Evolutionary conservation across 2,888 invertebrate species (phyloP).

Genomic region (Hermaeophaga mercurialis): DNA sequence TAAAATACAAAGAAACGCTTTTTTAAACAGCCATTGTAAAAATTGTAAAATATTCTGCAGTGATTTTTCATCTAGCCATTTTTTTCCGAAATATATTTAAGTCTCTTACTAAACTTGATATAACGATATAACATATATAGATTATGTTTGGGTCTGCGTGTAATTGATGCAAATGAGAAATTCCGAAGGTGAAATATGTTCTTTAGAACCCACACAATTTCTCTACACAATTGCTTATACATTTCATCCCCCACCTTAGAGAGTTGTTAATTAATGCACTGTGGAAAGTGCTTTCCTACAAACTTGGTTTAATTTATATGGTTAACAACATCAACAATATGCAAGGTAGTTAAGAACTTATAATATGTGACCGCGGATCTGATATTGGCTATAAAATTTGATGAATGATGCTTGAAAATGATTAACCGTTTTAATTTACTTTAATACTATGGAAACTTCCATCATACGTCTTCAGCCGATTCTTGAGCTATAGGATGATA

Average conservation of each 20-base stretch:
- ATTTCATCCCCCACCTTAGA: slow-evolving; percentile 42
- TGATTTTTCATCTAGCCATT: too few species aligned
- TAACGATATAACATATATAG: too few species aligned
- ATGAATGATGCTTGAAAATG: slow-evolving; percentile 5
- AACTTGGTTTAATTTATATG: slow-evolving; percentile 43
- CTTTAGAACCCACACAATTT: slow-evolving; percentile 23
- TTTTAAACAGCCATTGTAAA: too few species aligned
- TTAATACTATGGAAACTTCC: slow-evolving; percentile 3
- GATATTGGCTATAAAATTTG: slow-evolving; percentile 17
- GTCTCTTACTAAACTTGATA: too few species aligned
- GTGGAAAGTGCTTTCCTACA: slow-evolving; percentile 42
- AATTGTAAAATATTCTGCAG: too few species aligned
- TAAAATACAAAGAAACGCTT: too few species aligned
- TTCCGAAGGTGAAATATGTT: slow-evolving; percentile 22
- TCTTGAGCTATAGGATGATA: too few species aligned
- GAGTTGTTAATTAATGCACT: slow-evolving; percentile 45
- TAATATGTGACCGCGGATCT: slow-evolving; percentile 15
- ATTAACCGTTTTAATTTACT: slow-evolving; percentile 10
- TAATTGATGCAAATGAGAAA: slow-evolving; percentile 13
- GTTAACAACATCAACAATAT: slow-evolving; percentile 39
- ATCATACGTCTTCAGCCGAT: too few species aligned
- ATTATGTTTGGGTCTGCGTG: too few species aligned
- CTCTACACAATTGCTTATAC: slow-evolving; percentile 38
- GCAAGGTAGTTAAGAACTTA: slow-evolving; percentile 33
- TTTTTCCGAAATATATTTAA: too few species aligned